phyloP scores from a whole-genome alignment of 2,888 invertebrate species.

The Tribolium freemani region DNA sequence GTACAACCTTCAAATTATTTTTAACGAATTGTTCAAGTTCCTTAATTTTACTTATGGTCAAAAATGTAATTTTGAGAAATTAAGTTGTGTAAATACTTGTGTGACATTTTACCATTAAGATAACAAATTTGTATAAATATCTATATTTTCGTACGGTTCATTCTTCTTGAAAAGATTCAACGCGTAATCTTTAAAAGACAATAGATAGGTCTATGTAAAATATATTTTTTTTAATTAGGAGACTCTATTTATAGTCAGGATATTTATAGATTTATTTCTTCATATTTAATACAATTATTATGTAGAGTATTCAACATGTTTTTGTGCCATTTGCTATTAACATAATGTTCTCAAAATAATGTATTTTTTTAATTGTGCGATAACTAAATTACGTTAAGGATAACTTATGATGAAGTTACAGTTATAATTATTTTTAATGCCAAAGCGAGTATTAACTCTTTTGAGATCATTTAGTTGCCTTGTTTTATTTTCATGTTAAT shows the following conservation, averaged over 20 bases:
- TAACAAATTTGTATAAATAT: conserved; percentile 52
- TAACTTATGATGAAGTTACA: not conserved
- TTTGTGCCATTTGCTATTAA: conserved; percentile 59
- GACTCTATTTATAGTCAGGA: conserved; percentile 54
- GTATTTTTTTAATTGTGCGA: not conserved
- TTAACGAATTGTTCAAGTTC: conserved; percentile 27
- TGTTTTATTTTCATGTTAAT: not conserved
- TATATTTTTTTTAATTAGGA: conserved; percentile 46
- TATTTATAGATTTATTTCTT: conserved; percentile 52
- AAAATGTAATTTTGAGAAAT: conserved; percentile 11
- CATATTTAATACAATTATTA: conserved; percentile 51
- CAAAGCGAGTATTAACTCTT: conserved; percentile 7
- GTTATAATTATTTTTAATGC: conserved; percentile 5
- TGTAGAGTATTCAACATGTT: conserved; percentile 53
- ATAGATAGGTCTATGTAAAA: conserved; percentile 56
- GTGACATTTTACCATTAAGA: conserved; percentile 52
- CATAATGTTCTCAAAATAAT: not conserved
- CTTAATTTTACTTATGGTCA: conserved; percentile 18
- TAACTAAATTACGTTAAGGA: not conserved
- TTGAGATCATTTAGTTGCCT: not conserved
- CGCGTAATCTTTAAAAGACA: conserved; percentile 54
- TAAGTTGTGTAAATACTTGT: conserved; percentile 44
- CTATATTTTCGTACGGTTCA: conserved; percentile 54
- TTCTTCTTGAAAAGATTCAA: conserved; percentile 39
- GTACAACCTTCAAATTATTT: conserved; percentile 11